These are phyloP conservation scores for Hippocampus guttulatus DNA, from an alignment of 2,113 vertebrate genomes.

Conservation along the genomic window DNA sequence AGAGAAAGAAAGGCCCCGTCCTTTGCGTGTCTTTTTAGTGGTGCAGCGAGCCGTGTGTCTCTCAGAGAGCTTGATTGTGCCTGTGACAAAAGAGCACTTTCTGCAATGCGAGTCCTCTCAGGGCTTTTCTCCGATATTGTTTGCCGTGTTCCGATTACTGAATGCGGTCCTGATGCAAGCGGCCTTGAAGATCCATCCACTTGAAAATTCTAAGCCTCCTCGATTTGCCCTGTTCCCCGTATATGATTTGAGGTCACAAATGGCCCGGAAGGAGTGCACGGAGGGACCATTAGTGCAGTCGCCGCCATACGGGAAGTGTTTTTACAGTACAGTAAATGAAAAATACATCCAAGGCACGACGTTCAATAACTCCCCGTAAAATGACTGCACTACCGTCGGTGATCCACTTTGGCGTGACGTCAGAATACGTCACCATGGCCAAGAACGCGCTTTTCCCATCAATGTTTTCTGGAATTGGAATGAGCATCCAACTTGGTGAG, in stretches of 20 bases:
- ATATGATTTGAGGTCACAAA: background rate
- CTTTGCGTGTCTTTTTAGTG: slow-evolving; percentile 21
- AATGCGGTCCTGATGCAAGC: slow-evolving; percentile 26
- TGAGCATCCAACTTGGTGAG: too few relatives aligned
- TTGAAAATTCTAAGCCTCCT: background rate
- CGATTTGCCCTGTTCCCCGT: background rate
- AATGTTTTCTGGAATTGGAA: too few relatives aligned
- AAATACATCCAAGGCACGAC: too few relatives aligned
- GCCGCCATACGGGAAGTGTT: too few relatives aligned
- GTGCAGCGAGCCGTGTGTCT: slow-evolving; percentile 37
- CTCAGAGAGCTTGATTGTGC: slow-evolving; percentile 24
- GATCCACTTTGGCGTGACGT: too few relatives aligned
- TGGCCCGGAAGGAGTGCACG: background rate
- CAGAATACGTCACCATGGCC: too few relatives aligned
- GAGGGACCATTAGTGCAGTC: too few relatives aligned
- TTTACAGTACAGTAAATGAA: too few relatives aligned
- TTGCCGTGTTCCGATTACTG: slow-evolving; percentile 41
- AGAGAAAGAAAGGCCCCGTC: background rate
- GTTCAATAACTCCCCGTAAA: too few relatives aligned
- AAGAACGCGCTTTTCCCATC: too few relatives aligned
- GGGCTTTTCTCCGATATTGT: slow-evolving; percentile 51
- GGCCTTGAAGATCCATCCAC: slow-evolving; percentile 2
- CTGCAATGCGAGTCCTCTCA: slow-evolving; percentile 15
- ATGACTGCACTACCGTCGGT: too few relatives aligned
- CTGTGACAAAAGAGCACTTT: slow-evolving; percentile 51